Base-by-base conservation (phyloP, 2,888 invertebrate species). In the Drosophila maculinotata region DNA sequence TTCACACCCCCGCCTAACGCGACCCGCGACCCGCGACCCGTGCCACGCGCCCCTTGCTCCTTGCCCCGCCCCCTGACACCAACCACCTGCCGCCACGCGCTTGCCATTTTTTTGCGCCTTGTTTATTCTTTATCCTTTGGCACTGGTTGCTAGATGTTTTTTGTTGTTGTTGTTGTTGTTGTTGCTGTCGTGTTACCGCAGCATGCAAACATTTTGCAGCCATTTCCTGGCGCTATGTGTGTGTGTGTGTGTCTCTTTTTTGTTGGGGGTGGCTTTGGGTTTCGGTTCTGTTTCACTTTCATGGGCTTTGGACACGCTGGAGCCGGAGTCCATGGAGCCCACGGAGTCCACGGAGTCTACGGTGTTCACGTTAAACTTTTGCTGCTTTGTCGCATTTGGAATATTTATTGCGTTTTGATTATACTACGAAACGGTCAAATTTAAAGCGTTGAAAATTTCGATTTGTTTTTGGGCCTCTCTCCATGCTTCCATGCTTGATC, bases 401-500 rank as follows among this genome's bases (percentile, higher is more conserved):
- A 87, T 87, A 81, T 81, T 81, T 81, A 81, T 81, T 81, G 76
- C 86, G 69, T 81, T 81, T 81, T 81, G 82, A 81, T 81, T 81
- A 81, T 65, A 79, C 56, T n/a, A n/a, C n/a, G 36, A 41, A 23
- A 35, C 28, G 26, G n/a, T 42, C 36, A 30, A 38, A 35, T 17
- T 31, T 53, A 28, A 56, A 41, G 31, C 12, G 23, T 17, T 44
- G 20, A 0, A 59, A 17, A 31, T 26, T 57, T n/a, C n/a, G n/a
- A n/a, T 12, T 48, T 31, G 1, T 47, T 25, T 17, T 12, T n/a
- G n/a, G n/a, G n/a, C n/a, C n/a, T n/a, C n/a, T n/a, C n/a, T n/a
- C n/a, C n/a, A n/a, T n/a, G n/a, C n/a, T n/a, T n/a, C n/a, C n/a
- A n/a, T n/a, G n/a, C n/a, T n/a, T n/a, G n/a, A n/a, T n/a, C n/a